Base-by-base conservation (phyloP, 2,113 vertebrate species). In the Ciconia stormi region DNA sequence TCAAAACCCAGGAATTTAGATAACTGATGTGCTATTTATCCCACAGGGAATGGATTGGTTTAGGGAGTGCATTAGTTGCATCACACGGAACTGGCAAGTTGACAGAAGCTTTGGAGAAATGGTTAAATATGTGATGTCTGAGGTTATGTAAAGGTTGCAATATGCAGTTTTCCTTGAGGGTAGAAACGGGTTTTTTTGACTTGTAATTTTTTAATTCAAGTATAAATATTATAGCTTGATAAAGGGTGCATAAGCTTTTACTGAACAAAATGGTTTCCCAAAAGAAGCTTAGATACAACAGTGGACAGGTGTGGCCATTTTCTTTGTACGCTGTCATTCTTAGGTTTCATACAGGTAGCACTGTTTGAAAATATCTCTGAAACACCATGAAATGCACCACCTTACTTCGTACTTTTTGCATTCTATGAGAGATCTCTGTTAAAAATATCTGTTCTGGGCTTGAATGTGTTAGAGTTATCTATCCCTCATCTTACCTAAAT, bases 1-100 rank as follows among this genome's bases (percentile, higher is more conserved):
- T 93, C 85, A 77, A 61, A 96, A 8, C 50, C 9, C 40, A 80
- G n/a, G 72, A 86, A 87, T 94, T 76, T 70, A 65, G 22, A 44
- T 87, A 49, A 73, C 91, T 69, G 55, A 53, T 74, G 90, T 94
- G n/a, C 71, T 94, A 0, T 90, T 95, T 79, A 46, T 91, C 36
- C 71, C 81, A 63, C 53, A 82, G 40, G n/a, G 36, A 91, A 56
- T 34, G 32, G 53, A 22, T 59, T n/a, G 63, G 62, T 88, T 95
- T 86, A 72, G 73, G 59, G 56, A 79, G 38, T 1, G 2, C 16
- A 44, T 65, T n/a, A 52, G 21, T 87, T 82, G 46, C 49, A 40
- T 90, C 26, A 38, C 44, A 52, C 34, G 66, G 40, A 85, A 69
- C 38, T 59, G 55, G 29, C 23, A 76, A 76, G 42, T 5, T 79